phyloP scores from a whole-genome alignment of 30 jellyfish, hydroid and myxozoan genomes.

The Hydra vulgaris region DNA sequence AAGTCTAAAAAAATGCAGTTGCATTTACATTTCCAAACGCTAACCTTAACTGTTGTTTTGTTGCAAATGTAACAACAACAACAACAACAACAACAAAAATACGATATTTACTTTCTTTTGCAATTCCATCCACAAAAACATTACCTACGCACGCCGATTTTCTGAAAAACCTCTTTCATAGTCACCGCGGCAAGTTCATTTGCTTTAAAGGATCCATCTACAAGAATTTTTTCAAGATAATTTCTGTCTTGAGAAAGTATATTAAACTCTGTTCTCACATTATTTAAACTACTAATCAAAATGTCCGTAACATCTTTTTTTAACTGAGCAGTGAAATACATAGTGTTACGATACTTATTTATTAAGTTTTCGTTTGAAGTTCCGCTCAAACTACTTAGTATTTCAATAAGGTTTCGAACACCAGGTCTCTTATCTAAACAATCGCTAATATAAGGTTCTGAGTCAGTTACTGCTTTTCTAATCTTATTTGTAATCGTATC shows the following conservation, averaged over 20 bases:
- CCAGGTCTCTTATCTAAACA: constrained; percentile 60
- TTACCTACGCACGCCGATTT: constrained; percentile 36
- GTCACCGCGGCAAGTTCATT: constrained; percentile 38
- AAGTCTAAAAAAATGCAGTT: too few relatives aligned
- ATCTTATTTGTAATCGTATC: constrained; percentile 38
- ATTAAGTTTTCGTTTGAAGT: constrained; percentile 16
- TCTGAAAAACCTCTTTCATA: constrained; percentile 35
- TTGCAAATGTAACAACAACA: too few relatives aligned
- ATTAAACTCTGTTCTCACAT: constrained; percentile 32
- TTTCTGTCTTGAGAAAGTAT: constrained; percentile 25
- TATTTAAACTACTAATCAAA: constrained; percentile 29
- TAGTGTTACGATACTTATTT: constrained; percentile 17
- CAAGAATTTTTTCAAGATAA: constrained; percentile 34
- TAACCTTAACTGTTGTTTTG: too few relatives aligned
- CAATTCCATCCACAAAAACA: not conserved
- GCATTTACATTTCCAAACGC: too few relatives aligned
- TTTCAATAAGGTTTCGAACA: constrained; percentile 52
- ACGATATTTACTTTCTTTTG: too few relatives aligned
- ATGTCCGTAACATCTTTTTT: constrained; percentile 49
- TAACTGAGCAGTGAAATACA: constrained; percentile 41
- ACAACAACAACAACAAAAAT: too few relatives aligned
- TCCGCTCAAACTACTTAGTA: constrained; percentile 33
- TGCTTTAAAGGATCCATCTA: constrained; percentile 48
- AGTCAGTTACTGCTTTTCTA: constrained; percentile 73
- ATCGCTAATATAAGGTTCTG: constrained; percentile 40